phyloP scores from a whole-genome alignment of 2,888 invertebrate species.

The Apoda limacodes region DNA sequence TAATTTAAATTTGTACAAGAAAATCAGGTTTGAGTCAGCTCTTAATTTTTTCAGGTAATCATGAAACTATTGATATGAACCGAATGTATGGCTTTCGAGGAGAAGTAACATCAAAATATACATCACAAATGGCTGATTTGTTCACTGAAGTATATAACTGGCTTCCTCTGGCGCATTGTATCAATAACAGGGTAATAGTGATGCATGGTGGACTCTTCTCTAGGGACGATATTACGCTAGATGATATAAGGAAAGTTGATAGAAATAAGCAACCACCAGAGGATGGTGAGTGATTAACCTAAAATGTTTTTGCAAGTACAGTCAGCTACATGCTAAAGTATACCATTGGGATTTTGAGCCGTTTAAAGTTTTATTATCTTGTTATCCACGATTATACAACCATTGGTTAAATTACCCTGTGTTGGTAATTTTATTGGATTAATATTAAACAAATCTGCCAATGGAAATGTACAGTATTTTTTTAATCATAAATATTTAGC shows the following conservation, averaged over 20 bases:
- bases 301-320: too few relatives aligned
- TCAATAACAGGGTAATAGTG: slow-evolving; percentile 84
- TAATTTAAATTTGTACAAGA: too few relatives aligned
- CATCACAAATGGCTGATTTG: slow-evolving; percentile 93
- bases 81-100: slow-evolving; percentile 99
- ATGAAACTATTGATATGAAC: slow-evolving; percentile 98
- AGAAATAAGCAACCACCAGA: slow-evolving; percentile 98
- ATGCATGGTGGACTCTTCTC: slow-evolving; percentile 99
- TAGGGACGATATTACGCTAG: slow-evolving; percentile 92
- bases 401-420: too few relatives aligned
- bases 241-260: slow-evolving; percentile 89
- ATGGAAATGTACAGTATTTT: too few relatives aligned
- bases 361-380: too few relatives aligned
- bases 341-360: too few relatives aligned
- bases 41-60: slow-evolving; percentile 80
- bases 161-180: slow-evolving; percentile 95
- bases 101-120: slow-evolving; percentile 97
- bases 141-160: slow-evolving; percentile 99
- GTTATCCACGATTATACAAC: too few relatives aligned
- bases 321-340: background rate
- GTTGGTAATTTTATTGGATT: too few relatives aligned
- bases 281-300: slow-evolving; percentile 77
- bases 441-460: too few relatives aligned
- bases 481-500: too few relatives aligned
- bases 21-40: too few relatives aligned